Percentiles rank a stretch among this genome's conserved stretches.
phyloP scores from a whole-genome alignment of 2,888 invertebrate species.

The Sussaba pulchella region DNA sequence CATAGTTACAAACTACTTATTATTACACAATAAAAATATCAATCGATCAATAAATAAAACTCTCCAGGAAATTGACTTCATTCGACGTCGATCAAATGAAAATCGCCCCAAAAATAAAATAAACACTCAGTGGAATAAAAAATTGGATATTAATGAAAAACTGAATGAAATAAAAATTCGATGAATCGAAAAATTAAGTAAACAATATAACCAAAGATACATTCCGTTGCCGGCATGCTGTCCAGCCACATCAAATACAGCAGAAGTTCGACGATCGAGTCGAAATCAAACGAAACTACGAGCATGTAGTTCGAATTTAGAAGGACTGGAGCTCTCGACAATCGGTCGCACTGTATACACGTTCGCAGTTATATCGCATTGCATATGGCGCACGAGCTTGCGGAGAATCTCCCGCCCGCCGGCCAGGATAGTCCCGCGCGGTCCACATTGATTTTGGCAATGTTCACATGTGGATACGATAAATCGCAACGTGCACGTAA shows the following conservation, averaged over 20 bases:
- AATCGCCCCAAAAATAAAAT: no score
- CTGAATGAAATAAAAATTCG: no score
- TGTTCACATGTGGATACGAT: constrained; percentile 61
- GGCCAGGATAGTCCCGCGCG: constrained; percentile 20
- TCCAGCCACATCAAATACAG: background rate
- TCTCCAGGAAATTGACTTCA: no score
- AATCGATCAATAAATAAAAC: no score
- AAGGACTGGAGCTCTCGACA: background rate
- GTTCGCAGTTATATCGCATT: constrained; percentile 16
- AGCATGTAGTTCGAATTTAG: constrained; percentile 34
- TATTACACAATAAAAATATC: no score
- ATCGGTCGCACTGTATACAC: constrained; percentile 20
- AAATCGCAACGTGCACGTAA: constrained; percentile 61
- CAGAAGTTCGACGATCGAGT: background rate
- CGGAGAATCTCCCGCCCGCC: background rate
- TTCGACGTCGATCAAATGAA: no score
- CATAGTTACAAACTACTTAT: no score
- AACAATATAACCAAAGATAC: no score
- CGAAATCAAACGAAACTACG: background rate
- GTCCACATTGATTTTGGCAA: constrained; percentile 66
- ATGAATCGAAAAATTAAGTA: no score
- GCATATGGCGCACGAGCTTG: background rate
- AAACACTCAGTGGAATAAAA: no score
- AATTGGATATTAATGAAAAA: no score
- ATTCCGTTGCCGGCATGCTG: no score